A percentile compares a stretch with the other conserved stretches of the same genome.
Evolutionary conservation across 2,113 vertebrate species (phyloP).

Genomic region (Dascyllus trimaculatus): DNA sequence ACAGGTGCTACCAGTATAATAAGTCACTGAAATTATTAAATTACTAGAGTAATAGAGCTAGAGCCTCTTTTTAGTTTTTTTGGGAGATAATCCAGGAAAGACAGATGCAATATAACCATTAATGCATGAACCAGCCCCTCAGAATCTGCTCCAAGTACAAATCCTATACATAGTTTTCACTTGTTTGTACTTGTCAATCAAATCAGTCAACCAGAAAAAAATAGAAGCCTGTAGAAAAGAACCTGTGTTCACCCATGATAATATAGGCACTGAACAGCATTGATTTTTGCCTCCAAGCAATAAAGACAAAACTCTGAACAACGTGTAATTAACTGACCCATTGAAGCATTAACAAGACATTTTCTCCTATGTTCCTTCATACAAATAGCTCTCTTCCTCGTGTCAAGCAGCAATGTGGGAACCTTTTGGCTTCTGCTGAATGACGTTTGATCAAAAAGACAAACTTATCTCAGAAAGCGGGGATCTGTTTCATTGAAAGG

Average conservation of each 20-base stretch:
- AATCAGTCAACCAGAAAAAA: too few relatives aligned
- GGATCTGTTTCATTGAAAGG: not conserved
- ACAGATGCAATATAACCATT: too few relatives aligned
- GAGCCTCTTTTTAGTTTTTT: too few relatives aligned
- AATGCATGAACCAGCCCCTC: too few relatives aligned
- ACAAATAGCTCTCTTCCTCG: conserved; percentile 16
- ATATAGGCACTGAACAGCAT: not conserved
- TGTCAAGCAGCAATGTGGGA: not conserved
- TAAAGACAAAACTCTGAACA: conserved; percentile 9
- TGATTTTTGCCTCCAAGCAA: not conserved
- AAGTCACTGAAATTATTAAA: too few relatives aligned
- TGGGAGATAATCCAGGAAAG: too few relatives aligned
- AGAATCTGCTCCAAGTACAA: too few relatives aligned
- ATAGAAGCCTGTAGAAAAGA: too few relatives aligned
- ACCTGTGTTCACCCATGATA: not conserved
- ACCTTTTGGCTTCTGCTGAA: conserved; percentile 11
- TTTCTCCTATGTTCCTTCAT: conserved; percentile 17
- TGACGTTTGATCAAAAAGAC: conserved; percentile 24
- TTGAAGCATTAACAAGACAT: conserved; percentile 21
- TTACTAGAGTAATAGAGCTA: too few relatives aligned
- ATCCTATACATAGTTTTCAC: too few relatives aligned
- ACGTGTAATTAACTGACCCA: conserved; percentile 29
- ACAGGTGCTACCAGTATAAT: too few relatives aligned
- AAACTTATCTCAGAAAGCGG: conserved; percentile 1
- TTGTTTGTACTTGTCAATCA: too few relatives aligned